Evolutionary conservation across 2,888 invertebrate species (phyloP).

Genomic region (Zhengitettix transpicula): DNA sequence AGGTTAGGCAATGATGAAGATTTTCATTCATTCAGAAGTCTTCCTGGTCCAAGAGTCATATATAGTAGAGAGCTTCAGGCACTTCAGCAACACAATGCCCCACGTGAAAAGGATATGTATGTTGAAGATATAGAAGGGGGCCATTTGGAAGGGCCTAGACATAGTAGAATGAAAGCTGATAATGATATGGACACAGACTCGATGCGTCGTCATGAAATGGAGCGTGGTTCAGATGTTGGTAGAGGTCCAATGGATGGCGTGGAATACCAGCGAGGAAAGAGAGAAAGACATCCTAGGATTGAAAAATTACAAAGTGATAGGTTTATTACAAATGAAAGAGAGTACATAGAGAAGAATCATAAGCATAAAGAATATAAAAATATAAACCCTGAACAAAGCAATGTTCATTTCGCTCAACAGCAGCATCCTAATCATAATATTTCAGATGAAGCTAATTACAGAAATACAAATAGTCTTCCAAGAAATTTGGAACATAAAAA

Average conservation of each 20-base stretch:
- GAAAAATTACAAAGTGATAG: neutral
- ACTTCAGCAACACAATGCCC: neutral
- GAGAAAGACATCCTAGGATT: neutral
- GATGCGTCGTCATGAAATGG: slow-evolving; percentile 57
- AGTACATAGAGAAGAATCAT: neutral
- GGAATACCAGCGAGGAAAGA: neutral
- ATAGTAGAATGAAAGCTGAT: slow-evolving; percentile 18
- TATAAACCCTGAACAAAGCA: neutral
- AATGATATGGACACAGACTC: slow-evolving; percentile 52
- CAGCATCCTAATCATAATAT: neutral
- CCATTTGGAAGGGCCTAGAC: slow-evolving; percentile 10
- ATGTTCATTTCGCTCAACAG: neutral
- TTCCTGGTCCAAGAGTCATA: slow-evolving; percentile 20
- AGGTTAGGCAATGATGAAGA: slow-evolving; percentile 3
- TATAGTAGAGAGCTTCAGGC: slow-evolving; percentile 13
- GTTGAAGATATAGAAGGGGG: slow-evolving; percentile 31
- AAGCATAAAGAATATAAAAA: slow-evolving; percentile 10
- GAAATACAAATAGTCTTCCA: no score
- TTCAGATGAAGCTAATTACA: neutral
- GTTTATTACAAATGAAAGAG: neutral
- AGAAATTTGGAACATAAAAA: neutral
- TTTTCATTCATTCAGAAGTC: slow-evolving; percentile 4
- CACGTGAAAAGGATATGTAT: slow-evolving; percentile 24
- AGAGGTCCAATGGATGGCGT: slow-evolving; percentile 28
- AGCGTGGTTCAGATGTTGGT: slow-evolving; percentile 50